These are phyloP conservation scores for Campopleginae sp. DNA, from an alignment of 2,888 invertebrate genomes.

Conservation along the genomic window DNA sequence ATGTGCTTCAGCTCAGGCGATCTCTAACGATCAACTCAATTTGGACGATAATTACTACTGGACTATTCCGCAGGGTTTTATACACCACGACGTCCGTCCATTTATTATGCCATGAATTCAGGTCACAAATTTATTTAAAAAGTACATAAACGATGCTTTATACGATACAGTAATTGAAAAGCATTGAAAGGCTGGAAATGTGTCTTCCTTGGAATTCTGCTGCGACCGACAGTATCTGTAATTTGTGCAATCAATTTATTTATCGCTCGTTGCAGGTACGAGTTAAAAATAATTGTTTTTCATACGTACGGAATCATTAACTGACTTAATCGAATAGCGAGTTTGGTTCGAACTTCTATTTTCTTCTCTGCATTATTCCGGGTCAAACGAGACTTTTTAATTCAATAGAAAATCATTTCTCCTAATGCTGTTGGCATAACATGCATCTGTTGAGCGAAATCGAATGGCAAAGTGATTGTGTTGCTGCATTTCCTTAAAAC, in stretches of 20 bases:
- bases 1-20: slow-evolving; percentile 1
- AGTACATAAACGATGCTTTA: not conserved
- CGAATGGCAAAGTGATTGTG: slow-evolving; percentile 47
- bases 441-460: slow-evolving; percentile 27
- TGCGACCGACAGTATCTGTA: not conserved
- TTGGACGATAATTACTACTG: slow-evolving; percentile 30
- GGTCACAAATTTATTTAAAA: slow-evolving; percentile 3
- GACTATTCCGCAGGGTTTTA: not conserved
- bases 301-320: not conserved
- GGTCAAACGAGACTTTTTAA: slow-evolving; percentile 1
- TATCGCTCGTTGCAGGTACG: slow-evolving; percentile 1
- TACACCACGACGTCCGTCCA: not conserved
- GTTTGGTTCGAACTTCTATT: not conserved
- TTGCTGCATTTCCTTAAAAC: slow-evolving; percentile 1
- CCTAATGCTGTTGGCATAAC: slow-evolving; percentile 6
- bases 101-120: not conserved
- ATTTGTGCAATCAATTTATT: not conserved
- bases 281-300: not conserved
- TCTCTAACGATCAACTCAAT: slow-evolving; percentile 24
- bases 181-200: not conserved
- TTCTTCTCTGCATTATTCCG: not conserved
- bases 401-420: slow-evolving; percentile 19
- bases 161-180: not conserved
- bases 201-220: not conserved
- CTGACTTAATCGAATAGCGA: slow-evolving; percentile 5